Evolutionary conservation across 2,888 invertebrate species (phyloP).

Genomic region (Agonopterix subpropinquella): DNA sequence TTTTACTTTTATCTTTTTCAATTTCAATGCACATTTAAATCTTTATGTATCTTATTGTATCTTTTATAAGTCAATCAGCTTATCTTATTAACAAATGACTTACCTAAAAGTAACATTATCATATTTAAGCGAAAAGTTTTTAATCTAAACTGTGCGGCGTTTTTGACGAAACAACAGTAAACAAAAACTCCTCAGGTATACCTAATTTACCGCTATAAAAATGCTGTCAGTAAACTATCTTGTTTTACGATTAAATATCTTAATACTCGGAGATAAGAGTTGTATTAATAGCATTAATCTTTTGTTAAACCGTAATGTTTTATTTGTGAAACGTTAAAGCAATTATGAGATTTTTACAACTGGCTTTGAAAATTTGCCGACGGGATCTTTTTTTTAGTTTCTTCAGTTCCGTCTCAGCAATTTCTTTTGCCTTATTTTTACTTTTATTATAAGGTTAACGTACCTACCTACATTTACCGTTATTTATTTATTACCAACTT

Average conservation of each 20-base stretch:
- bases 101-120: no score
- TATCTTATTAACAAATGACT: no score
- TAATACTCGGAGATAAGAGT: not conserved
- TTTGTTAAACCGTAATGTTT: no score
- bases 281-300: no score
- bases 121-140: no score
- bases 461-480: constrained; percentile 26
- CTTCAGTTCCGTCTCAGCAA: not conserved
- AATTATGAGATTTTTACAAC: constrained; percentile 52
- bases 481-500: constrained; percentile 12
- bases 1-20: no score
- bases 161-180: constrained; percentile 7
- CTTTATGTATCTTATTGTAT: no score
- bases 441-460: constrained; percentile 38
- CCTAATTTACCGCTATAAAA: constrained; percentile 9
- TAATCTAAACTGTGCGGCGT: no score
- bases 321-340: constrained; percentile 23
- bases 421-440: constrained; percentile 15
- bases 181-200: constrained; percentile 24
- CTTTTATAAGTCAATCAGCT: no score
- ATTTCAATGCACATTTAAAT: no score
- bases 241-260: not conserved
- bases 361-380: constrained; percentile 40
- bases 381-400: constrained; percentile 4
- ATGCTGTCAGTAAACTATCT: not conserved